Conservation (phyloP, 2,797 vertebrate species). For the Arnoldichthys spilopterus region DNA sequence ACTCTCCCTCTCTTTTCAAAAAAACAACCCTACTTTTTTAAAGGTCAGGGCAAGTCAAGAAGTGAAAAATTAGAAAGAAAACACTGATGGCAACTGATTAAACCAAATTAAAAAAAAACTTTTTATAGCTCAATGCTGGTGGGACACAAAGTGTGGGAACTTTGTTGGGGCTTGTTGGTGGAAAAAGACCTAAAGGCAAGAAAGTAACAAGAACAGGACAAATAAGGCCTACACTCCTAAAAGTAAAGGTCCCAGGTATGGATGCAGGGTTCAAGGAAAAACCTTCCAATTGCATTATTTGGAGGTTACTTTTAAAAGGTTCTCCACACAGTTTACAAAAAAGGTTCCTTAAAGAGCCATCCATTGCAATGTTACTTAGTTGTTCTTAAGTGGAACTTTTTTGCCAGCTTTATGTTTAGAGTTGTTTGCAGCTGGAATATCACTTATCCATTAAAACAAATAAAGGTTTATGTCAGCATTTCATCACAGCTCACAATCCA, state of each 20-base stretch:
- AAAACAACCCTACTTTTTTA: not conserved
- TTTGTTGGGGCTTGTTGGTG: not conserved
- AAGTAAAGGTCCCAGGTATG: not conserved
- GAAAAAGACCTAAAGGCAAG: not conserved
- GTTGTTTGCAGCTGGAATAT: not conserved
- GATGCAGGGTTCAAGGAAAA: not conserved
- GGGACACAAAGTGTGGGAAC: constrained; percentile 10
- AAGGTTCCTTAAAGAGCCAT: not conserved
- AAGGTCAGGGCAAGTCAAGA: not conserved
- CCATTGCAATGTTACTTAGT: not conserved
- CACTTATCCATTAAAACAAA: constrained; percentile 3
- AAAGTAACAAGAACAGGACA: not conserved
- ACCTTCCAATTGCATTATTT: not conserved
- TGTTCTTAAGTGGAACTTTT: not conserved
- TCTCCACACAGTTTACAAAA: not conserved
- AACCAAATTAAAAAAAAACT: constrained; percentile 5
- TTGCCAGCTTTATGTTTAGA: not conserved
- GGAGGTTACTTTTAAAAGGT: not conserved
- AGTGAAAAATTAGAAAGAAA: not conserved
- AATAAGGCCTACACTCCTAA: not conserved
- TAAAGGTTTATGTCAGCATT: not conserved
- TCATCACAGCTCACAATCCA: constrained; percentile 15
- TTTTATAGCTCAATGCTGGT: constrained; percentile 8
- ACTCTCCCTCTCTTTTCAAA: constrained; percentile 21
- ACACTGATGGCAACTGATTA: not conserved